A percentile compares a stretch with the other conserved stretches of the same genome.
Conservation (phyloP, 2,888 invertebrate species). For the Julus scandinavius region DNA sequence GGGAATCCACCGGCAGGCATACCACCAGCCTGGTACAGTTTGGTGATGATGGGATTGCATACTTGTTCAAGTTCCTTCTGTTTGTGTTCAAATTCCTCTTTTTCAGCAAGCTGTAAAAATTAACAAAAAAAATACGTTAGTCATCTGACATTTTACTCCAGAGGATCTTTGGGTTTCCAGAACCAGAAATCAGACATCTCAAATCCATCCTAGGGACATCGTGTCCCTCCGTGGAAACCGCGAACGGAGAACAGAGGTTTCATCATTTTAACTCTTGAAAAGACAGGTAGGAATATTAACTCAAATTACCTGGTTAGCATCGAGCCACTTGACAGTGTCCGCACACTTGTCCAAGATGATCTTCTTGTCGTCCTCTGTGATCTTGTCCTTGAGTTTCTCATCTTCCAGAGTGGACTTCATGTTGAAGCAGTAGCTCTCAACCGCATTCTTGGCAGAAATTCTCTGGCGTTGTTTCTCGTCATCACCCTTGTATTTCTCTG, state of each 20-base stretch:
- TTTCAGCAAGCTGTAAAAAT: conserved; percentile 72
- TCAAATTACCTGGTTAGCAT: conserved; percentile 83
- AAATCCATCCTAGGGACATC: too few species aligned
- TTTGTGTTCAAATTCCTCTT: conserved; percentile 91
- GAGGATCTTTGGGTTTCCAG: too few species aligned
- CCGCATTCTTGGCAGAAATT: conserved; percentile 95
- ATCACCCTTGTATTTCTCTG: conserved; percentile 98
- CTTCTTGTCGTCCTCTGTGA: conserved; percentile 87
- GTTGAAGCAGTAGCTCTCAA: conserved; percentile 96
- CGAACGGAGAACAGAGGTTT: conserved; percentile 69
- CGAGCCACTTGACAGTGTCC: conserved; percentile 97
- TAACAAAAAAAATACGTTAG: too few species aligned
- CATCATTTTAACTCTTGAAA: conserved; percentile 73
- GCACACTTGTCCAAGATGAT: conserved; percentile 96
- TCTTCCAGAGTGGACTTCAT: conserved; percentile 97
- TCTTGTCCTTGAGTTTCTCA: conserved; percentile 94
- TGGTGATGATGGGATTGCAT: conserved; percentile 96
- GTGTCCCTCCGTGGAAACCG: too few species aligned
- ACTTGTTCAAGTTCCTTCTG: conserved; percentile 94
- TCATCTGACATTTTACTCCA: too few species aligned
- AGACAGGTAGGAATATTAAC: too few species aligned
- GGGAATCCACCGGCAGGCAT: conserved; percentile 67
- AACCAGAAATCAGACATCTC: too few species aligned
- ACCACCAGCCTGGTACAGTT: conserved; percentile 84
- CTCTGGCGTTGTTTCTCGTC: conserved; percentile 96